A percentile compares a stretch with the other conserved stretches of the same genome.
Conservation (phyloP, 2,888 invertebrate species). For the Zonitis immaculata region DNA sequence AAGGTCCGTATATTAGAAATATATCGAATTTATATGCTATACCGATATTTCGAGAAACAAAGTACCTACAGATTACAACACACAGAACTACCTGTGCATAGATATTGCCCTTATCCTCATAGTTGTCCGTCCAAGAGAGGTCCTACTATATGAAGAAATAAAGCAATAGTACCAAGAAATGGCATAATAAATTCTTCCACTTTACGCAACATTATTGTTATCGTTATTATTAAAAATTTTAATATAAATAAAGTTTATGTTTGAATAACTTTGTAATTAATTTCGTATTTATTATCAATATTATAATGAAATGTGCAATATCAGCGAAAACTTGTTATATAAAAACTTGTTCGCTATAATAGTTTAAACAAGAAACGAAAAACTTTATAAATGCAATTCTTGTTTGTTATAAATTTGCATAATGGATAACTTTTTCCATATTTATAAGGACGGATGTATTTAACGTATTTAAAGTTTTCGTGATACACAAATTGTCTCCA, state of each 20-base stretch:
- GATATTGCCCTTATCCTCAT: too few species aligned
- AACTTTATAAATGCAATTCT: background rate
- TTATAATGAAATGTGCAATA: conserved; percentile 1
- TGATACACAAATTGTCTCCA: background rate
- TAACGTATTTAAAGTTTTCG: background rate
- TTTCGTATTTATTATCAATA: background rate
- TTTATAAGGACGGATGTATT: background rate
- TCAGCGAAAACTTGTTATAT: background rate
- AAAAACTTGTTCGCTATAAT: background rate
- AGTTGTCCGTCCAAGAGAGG: too few species aligned
- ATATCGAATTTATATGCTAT: too few species aligned
- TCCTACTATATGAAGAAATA: too few species aligned
- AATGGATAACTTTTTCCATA: background rate
- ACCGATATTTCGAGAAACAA: too few species aligned
- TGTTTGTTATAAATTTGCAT: background rate
- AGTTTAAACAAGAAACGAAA: background rate
- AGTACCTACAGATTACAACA: too few species aligned
- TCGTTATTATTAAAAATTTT: too few species aligned
- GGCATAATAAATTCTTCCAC: background rate
- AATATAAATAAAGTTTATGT: too few species aligned
- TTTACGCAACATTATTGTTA: too few species aligned
- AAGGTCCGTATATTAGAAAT: too few species aligned
- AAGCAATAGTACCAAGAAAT: too few species aligned
- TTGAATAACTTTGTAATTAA: background rate
- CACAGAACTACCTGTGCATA: too few species aligned